phyloP scores from a whole-genome alignment of 2,113 vertebrate genomes.

The Ceyx margarethae region DNA sequence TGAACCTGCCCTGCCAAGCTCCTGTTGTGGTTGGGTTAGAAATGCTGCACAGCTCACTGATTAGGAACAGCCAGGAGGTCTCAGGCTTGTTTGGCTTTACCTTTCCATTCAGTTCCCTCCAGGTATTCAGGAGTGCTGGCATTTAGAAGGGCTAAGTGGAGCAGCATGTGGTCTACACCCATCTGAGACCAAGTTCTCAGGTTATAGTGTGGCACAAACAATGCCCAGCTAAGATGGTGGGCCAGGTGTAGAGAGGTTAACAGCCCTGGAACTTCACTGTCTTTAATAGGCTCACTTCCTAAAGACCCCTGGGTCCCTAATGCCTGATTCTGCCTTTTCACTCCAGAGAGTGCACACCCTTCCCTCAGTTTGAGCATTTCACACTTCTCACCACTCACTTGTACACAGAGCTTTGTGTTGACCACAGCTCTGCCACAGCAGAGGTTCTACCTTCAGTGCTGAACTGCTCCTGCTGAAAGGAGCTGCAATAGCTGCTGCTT shows the following conservation, averaged over 20 bases:
- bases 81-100: background rate
- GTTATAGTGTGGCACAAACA: background rate
- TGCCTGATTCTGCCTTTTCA: background rate
- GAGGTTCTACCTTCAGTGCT: background rate
- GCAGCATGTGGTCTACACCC: background rate
- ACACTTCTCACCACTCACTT: background rate
- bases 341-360: background rate
- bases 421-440: background rate
- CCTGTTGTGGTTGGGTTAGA: background rate
- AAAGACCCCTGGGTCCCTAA: background rate
- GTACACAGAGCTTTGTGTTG: rapidly evolving
- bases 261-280: background rate
- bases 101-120: background rate
- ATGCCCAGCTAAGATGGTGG: background rate
- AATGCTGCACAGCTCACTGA: background rate
- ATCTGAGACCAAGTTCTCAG: constrained; percentile 1
- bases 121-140: background rate
- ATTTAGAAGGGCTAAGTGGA: background rate
- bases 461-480: background rate
- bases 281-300: background rate
- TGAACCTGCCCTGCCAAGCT: background rate
- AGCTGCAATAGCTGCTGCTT: background rate
- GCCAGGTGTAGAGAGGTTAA: background rate
- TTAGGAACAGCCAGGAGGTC: background rate
- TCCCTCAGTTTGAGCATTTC: background rate